Evolutionary conservation across 2,888 invertebrate species (phyloP), one percentile per base, ranked within the genome.

Genomic region (Drosophila formosana): DNA sequence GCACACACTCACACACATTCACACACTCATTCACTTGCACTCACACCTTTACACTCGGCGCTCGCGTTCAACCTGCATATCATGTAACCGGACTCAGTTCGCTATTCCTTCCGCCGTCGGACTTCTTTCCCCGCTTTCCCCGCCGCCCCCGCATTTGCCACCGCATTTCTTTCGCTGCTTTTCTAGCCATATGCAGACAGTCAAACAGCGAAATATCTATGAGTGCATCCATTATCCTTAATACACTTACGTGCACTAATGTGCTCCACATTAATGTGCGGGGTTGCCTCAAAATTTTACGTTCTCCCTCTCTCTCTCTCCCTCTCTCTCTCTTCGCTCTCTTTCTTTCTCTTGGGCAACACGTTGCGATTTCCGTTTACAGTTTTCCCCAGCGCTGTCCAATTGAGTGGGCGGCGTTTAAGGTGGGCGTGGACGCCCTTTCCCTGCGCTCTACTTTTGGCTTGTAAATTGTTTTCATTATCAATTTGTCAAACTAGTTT

Each of bases 221-320:
- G 85, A 88, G 84, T 88, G 87, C 84, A 85, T 85, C 87, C 88
- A 85, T 88, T 85, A 85, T 85, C 84, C 85, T 78, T 85, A 88
- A 85, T 85, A 88, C 79, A 85, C 85, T 85, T 86, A 88, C 87
- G 84, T 81, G 74, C 80, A 76, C 80, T 80, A 79, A 80, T 79
- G 77, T 80, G 77, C 74, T 81, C 82, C 56, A 84, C 79, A 86
- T 83, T 82, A 82, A 83, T 81, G 87, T 81, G 82, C 58, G 64
- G 65, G 66, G 62, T 75, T 86, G 87, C 45, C 45, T 79, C 70
- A 55, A 72, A 86, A 78, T 79, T 82, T 88, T 74, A 50, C 70
- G 62, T 70, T 75, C 68, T 73, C 58, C 56, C 63, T 25, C 65
- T 41, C 23, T 57, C 34, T 32, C 25, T 32, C 4, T 32, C 25